Base-by-base conservation (phyloP, 2,113 vertebrate genomes). In the Maccullochella peelii region DNA sequence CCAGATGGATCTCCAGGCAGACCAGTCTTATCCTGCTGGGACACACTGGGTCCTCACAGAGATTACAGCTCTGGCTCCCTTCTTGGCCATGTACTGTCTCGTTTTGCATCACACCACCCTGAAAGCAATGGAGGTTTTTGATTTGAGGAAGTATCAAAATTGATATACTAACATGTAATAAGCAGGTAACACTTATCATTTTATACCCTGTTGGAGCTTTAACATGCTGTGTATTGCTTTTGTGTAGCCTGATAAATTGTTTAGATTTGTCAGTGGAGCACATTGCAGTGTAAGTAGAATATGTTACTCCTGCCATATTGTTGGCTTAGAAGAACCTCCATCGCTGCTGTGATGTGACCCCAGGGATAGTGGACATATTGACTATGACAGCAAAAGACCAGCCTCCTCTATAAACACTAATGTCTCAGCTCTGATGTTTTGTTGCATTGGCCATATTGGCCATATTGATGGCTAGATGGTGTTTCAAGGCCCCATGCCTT, bases 11-110 rank as follows among this genome's bases (percentile, higher is more conserved):
- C 68, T 85, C 55, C 69, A 77, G 79, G 62, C 82, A 80, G 75
- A 47, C 73, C 55, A 58, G 73, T 78, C 75, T 87, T 36, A 81
- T 86, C 88, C 85, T 88, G 89, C 80, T 89, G 88, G 72, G 87
- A 78, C 78, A 68, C 84, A 73, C 74, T 38, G n/a, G 62, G 50
- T 18, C 80, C 77, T 76, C 68, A 49, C 36, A 79, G 61, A 75
- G 88, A 87, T 89, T 72, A 86, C 65, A 73, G 74, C 79, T 73
- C 79, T 89, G 73, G 57, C 62, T 79, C 20, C 33, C 7, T 44
- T 73, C 77, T 86, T 30, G 16, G 8, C 68, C 74, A 77, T 89
- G 62, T 89, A 77, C 27, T 54, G 52, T 83, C 59, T 87, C 16
- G 33, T 75, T 73, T 61, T 63, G 16, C 42, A 82, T 73, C 80